Evolutionary conservation across 2,797 vertebrate species (phyloP), one percentile per base, ranked within the genome.

Genomic region (Macroramphosus scolopax): DNA sequence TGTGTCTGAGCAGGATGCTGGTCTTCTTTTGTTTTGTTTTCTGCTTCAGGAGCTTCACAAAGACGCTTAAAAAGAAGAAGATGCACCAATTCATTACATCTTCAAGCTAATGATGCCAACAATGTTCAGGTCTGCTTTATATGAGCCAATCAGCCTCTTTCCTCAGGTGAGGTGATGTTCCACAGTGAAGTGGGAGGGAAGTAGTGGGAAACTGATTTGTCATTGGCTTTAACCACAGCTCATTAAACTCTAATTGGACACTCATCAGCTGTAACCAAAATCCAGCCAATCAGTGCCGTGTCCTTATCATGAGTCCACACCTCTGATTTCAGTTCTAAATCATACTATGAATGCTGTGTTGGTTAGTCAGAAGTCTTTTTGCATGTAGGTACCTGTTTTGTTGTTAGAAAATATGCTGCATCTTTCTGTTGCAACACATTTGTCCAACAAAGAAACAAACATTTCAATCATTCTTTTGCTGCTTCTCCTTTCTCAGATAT

Each of bases 261-360:
- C 8, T 7, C 14, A n/a, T 60, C 81, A 83, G 52, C 74, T 85
- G 78, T 41, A 30, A 5, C 25, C 9, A 16, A 31, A 50, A 30
- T 15, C 5, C 4, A 33, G 12, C 68, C 80, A 84, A 83, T 82
- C 57, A 74, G 63, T 11, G 51, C 8, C 2, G 29, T 7, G 3
- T 6, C 11, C 10, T 6, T 13, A 1, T 6, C 11, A 12, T 6
- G 26, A 20, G 17, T 10, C 28, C 41, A 25, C 38, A 17, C 51
- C 46, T 64, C 45, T 61, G 31, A 52, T 61, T 76, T 54, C 17
- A 3, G 42, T 60, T 51, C 64, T 36, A 40, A 67, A 26, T 35
- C 16, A 1, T 26, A 28, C 30, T 5, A 13, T 49, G 53, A 48
- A 38, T 51, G 31, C 0, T 13, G 30, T 26, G 16, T 18, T 35